These are phyloP conservation scores for Sylvietta virens DNA, from an alignment of 2,113 vertebrate genomes.

Conservation along the genomic window DNA sequence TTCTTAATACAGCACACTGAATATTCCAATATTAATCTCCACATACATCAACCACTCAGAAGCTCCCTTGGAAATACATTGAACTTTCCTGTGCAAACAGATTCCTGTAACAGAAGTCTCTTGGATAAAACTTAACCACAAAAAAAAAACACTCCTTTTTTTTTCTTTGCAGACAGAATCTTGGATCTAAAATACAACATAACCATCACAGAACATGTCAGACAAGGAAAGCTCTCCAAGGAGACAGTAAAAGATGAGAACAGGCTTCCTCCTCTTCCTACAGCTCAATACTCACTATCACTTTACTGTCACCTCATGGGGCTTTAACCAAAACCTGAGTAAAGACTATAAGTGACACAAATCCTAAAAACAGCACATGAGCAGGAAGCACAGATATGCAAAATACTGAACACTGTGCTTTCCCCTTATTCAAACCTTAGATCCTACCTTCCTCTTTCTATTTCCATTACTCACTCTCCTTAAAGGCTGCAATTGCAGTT, in stretches of 20 bases:
- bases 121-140: neutral
- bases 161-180: neutral
- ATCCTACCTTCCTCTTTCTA: neutral
- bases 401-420: neutral
- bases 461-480: neutral
- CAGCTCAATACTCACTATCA: neutral
- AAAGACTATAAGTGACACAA: neutral
- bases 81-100: neutral
- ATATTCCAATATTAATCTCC: neutral
- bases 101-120: neutral
- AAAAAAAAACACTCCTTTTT: accelerated
- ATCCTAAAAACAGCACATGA: neutral
- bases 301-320: neutral
- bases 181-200: neutral
- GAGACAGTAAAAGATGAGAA: neutral
- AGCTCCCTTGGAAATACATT: neutral
- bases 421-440: neutral
- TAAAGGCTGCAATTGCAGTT: neutral
- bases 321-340: neutral
- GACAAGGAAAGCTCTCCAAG: neutral
- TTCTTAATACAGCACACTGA: neutral
- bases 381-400: neutral
- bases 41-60: neutral
- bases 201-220: neutral
- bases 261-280: neutral